Percentiles rank a stretch among this genome's conserved stretches.
These are phyloP conservation scores for Zaprionus nigranus DNA, from an alignment of 1,140 invertebrate genomes.

Conservation along the genomic window DNA sequence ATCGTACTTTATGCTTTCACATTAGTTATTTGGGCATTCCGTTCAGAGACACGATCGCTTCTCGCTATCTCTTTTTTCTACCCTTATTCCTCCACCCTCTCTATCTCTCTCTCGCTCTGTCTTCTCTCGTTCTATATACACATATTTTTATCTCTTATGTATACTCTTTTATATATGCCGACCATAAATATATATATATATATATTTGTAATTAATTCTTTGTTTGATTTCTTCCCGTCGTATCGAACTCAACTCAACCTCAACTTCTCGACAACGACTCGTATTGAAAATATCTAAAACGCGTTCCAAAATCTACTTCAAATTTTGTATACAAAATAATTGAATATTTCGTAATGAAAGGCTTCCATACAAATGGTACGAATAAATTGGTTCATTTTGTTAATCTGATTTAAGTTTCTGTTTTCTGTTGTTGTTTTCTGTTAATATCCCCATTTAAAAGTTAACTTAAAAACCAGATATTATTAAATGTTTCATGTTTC, in stretches of 20 bases:
- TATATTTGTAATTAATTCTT: conserved; percentile 78
- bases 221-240: conserved; percentile 80
- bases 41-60: conserved; percentile 57
- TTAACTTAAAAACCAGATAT: conserved; percentile 32
- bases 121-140: conserved; percentile 33
- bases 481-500: conserved; percentile 66
- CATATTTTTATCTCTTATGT: conserved; percentile 41
- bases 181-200: conserved; percentile 45
- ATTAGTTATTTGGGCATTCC: conserved; percentile 67
- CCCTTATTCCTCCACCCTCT: conserved; percentile 3
- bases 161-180: conserved; percentile 43
- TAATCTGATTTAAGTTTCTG: conserved; percentile 60
- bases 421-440: conserved; percentile 48
- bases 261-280: conserved; percentile 69
- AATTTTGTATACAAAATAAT: conserved; percentile 56
- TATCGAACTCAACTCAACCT: conserved; percentile 61
- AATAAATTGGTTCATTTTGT: conserved; percentile 77
- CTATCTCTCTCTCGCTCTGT: conserved; percentile 17
- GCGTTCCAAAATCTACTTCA: conserved; percentile 58
- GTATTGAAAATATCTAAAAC: conserved; percentile 25
- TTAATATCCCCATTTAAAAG: conserved; percentile 20
- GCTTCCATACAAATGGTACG: conserved; percentile 84
- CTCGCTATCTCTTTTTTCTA: conserved; percentile 30
- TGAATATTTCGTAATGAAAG: conserved; percentile 62
- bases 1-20: conserved; percentile 43